These are phyloP conservation scores for Pristionchus exspectatus DNA, from an alignment of 2,888 invertebrate species.

Conservation along the genomic window DNA sequence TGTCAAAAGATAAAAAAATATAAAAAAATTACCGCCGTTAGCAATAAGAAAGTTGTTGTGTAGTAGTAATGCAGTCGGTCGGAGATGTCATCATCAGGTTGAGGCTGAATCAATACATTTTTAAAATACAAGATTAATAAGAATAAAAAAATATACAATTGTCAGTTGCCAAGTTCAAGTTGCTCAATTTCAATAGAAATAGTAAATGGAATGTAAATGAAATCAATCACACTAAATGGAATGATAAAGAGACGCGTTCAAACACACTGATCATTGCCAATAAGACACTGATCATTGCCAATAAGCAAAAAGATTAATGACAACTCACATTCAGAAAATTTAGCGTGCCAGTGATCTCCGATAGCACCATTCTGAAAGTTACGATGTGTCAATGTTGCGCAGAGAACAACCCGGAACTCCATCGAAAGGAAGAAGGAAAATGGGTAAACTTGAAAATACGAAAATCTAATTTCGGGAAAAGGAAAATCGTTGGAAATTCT, in stretches of 20 bases:
- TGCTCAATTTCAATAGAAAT: not conserved
- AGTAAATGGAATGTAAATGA: too few relatives aligned
- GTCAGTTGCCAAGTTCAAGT: not conserved
- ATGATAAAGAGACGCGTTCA: too few relatives aligned
- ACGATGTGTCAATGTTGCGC: not conserved
- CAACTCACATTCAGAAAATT: constrained; percentile 68
- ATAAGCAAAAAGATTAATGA: not conserved
- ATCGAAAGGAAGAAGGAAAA: not conserved
- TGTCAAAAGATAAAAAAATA: too few relatives aligned
- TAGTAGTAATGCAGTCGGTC: constrained; percentile 81
- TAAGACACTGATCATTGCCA: too few relatives aligned
- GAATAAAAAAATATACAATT: not conserved
- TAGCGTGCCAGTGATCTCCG: constrained; percentile 78
- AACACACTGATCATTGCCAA: too few relatives aligned
- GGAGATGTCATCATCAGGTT: constrained; percentile 78
- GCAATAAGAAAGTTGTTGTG: constrained; percentile 81
- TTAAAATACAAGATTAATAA: too few relatives aligned
- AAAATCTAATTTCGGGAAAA: not conserved
- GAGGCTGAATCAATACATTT: constrained; percentile 61
- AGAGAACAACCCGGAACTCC: not conserved
- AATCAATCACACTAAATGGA: too few relatives aligned
- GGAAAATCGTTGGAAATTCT: not conserved
- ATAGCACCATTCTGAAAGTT: constrained; percentile 76
- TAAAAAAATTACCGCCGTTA: constrained; percentile 69
- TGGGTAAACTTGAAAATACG: not conserved